Evolutionary conservation across 2,113 vertebrate species (phyloP), one percentile per base, ranked within the genome.

Genomic region (Marmota flaviventris): DNA sequence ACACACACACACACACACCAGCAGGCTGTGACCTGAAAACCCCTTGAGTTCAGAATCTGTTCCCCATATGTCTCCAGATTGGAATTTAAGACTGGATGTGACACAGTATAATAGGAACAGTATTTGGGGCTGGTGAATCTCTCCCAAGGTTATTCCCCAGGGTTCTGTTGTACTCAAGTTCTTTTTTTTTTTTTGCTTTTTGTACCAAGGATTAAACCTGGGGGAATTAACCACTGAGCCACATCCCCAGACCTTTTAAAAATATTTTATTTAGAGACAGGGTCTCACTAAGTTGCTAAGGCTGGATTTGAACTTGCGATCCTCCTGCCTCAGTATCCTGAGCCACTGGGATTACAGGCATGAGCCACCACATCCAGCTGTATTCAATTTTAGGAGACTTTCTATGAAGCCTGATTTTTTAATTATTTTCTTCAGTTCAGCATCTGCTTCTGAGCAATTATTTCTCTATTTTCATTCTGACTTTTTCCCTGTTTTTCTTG

Each of bases 381-480:
- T 58, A 20, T 4, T 58, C 32, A 58, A 14, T 48, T 83, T 65
- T 77, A 89, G 58, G 6, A 70, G n/a, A 16, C 0, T 86, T 45
- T 82, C 34, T 90, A 9, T 27, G 14, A 53, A 45, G 45, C 42
- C 42, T 89, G n/a, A 73, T 53, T 95, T 82, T n/a, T 20, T 20
- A n/a, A 5, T 76, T 14, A 12, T 73, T 88, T 86, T 48, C 58
- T 75, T 78, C 42, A 83, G 8, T 29, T 1, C 63, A 58, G 2
- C 58, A 22, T 61, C 86, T 81, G 75, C 27, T 61, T 81, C 34
- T 61, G 58, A 84, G 58, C 48, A 83, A 84, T 75, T 84, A 84
- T 75, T 87, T 90, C 39, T 85, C n/a, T 29, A 75, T 63, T 81
- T 96, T 81, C 56, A 85, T 56, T 37, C 42, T 81, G 32, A 77